phyloP scores from a whole-genome alignment of 2,113 vertebrate species.

The Scomber japonicus region DNA sequence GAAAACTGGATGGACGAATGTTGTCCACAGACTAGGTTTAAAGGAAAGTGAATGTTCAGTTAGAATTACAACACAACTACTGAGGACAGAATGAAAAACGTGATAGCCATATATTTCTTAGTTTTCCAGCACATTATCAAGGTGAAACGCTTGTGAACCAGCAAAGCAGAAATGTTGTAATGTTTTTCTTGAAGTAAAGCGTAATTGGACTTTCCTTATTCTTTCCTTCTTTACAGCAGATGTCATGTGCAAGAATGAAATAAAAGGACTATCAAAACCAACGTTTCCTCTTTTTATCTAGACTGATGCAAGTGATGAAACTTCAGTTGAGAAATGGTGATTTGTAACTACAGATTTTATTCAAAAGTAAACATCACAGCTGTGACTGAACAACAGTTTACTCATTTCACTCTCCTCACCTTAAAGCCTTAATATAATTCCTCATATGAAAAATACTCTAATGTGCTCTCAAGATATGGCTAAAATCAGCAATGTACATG shows the following conservation, averaged over 20 bases:
- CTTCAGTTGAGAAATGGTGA: background rate
- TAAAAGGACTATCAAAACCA: constrained; percentile 52
- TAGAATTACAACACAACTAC: constrained; percentile 12
- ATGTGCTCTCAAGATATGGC: background rate
- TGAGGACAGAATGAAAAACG: constrained; percentile 42
- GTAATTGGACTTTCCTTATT: constrained; percentile 22
- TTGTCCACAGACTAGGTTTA: constrained; percentile 1
- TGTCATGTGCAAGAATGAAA: constrained; percentile 45
- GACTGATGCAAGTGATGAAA: background rate
- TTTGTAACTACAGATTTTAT: too few species aligned
- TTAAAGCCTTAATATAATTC: too few species aligned
- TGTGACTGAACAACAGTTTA: too few species aligned
- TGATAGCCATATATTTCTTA: constrained; percentile 39
- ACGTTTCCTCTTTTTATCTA: background rate
- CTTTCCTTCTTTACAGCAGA: background rate
- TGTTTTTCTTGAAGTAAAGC: constrained; percentile 21
- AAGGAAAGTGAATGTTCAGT: constrained; percentile 1
- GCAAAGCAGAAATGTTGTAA: background rate
- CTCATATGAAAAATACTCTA: background rate
- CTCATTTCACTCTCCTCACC: too few species aligned
- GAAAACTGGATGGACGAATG: background rate
- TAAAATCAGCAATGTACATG: background rate
- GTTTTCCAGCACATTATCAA: constrained; percentile 32
- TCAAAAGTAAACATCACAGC: background rate
- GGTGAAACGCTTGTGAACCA: background rate